phyloP scores from a whole-genome alignment of 64 coral and sea anemone species.

The Montipora sp. region DNA sequence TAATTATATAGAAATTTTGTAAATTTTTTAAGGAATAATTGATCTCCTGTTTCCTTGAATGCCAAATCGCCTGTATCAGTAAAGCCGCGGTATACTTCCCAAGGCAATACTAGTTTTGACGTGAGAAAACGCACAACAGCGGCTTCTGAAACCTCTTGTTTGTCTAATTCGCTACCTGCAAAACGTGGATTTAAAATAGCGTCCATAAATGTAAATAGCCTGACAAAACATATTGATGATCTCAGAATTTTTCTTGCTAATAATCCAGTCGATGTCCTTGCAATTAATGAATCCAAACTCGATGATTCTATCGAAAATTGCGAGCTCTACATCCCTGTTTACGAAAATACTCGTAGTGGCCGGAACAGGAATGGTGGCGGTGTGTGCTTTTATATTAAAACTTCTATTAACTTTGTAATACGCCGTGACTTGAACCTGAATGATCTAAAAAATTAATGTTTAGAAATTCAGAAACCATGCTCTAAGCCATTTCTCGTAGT shows the following conservation, averaged over 20 bases:
- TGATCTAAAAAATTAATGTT: conserved; percentile 9
- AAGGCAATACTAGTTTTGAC: neutral
- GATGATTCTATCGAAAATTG: neutral
- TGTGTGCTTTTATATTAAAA: too few relatives aligned
- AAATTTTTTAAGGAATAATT: neutral
- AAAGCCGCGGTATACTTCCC: neutral
- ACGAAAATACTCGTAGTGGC: neutral
- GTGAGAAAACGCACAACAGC: neutral
- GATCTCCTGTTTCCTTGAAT: neutral
- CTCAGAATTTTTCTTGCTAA: neutral
- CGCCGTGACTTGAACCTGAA: neutral
- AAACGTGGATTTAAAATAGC: neutral
- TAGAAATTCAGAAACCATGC: conserved; percentile 39
- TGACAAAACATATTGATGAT: conserved; percentile 1
- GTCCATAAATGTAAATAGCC: neutral
- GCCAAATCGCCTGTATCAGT: neutral
- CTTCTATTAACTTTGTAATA: too few relatives aligned
- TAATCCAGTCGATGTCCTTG: conserved; percentile 8
- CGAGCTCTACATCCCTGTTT: neutral
- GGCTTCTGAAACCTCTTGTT: neutral
- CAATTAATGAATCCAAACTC: neutral
- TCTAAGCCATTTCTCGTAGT: conserved; percentile 27
- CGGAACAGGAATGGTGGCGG: neutral
- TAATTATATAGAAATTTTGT: too few relatives aligned
- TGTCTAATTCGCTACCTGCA: too few relatives aligned